A percentile compares a stretch with the other conserved stretches of the same genome.
Conservation (phyloP, 2,113 vertebrate species). For the Motacilla tschutschensis region DNA sequence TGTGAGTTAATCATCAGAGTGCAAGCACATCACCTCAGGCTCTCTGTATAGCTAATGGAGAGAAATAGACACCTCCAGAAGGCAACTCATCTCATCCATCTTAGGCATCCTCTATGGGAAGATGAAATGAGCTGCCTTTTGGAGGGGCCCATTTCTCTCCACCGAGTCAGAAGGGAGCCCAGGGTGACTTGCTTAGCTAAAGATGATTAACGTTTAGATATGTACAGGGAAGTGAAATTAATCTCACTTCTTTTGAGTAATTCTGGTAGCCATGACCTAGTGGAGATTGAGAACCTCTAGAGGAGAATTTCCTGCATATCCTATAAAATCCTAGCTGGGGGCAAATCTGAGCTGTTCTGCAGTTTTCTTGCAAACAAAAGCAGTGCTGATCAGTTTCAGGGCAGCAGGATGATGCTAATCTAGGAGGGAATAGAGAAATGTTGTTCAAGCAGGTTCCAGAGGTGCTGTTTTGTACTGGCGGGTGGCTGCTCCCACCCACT, state of each 20-base stretch:
- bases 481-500: neutral
- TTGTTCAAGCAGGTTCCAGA: neutral
- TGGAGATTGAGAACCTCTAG: neutral
- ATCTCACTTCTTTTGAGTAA: slow-evolving; percentile 21
- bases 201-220: neutral
- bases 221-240: neutral
- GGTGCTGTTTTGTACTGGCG: neutral
- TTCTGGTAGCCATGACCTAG: slow-evolving; percentile 5
- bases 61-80: slow-evolving; percentile 43
- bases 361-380: neutral
- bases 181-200: neutral
- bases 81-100: slow-evolving; percentile 22
- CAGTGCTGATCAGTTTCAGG: neutral
- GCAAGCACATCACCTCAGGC: slow-evolving; percentile 35
- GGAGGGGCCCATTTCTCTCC: slow-evolving; percentile 32
- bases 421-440: neutral
- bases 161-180: neutral
- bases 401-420: neutral
- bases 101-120: neutral
- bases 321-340: slow-evolving; percentile 19
- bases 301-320: neutral
- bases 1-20: slow-evolving; percentile 38
- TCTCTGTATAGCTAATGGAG: slow-evolving; percentile 29
- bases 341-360: neutral
- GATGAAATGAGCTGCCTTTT: slow-evolving; percentile 1